Conservation (phyloP, 1,140 invertebrate species). For the Nymphalis io region DNA sequence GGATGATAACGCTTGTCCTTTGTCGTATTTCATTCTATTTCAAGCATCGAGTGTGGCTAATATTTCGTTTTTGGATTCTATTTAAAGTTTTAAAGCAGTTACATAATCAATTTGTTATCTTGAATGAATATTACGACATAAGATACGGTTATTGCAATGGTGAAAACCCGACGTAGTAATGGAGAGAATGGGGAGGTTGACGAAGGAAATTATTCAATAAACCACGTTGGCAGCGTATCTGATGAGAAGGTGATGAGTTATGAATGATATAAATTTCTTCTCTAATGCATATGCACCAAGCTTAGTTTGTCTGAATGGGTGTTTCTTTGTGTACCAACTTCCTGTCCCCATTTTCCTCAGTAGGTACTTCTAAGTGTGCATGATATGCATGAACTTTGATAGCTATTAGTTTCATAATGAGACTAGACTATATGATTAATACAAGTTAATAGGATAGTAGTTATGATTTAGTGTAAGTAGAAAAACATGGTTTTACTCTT, state of each 20-base stretch:
- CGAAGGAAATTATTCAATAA: conserved; percentile 74
- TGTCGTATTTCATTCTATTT: conserved; percentile 61
- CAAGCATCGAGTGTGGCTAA: conserved; percentile 45
- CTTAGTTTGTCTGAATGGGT: conserved; percentile 49
- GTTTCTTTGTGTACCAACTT: conserved; percentile 55
- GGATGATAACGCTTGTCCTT: conserved; percentile 69
- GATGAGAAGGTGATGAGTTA: conserved; percentile 77
- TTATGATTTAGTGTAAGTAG: not conserved
- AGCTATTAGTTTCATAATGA: conserved; percentile 20
- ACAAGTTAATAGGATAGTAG: conserved; percentile 7
- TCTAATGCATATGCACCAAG: conserved; percentile 43
- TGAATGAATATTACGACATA: conserved; percentile 60
- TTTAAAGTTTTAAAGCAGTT: conserved; percentile 52
- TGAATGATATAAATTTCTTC: conserved; percentile 52
- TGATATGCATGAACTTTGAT: conserved; percentile 36
- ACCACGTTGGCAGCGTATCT: conserved; percentile 75
- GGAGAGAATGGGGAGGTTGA: conserved; percentile 79
- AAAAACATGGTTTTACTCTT: not conserved
- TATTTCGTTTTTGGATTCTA: conserved; percentile 49
- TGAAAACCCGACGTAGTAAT: conserved; percentile 80
- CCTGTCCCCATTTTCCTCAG: conserved; percentile 61
- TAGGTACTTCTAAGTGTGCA: conserved; percentile 32
- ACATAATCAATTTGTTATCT: conserved; percentile 59
- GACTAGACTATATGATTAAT: conserved; percentile 17
- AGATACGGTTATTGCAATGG: conserved; percentile 66